These are phyloP conservation scores for Spea multiplicata DNA, from an alignment of 2,113 vertebrate species.

Conservation along the genomic window DNA sequence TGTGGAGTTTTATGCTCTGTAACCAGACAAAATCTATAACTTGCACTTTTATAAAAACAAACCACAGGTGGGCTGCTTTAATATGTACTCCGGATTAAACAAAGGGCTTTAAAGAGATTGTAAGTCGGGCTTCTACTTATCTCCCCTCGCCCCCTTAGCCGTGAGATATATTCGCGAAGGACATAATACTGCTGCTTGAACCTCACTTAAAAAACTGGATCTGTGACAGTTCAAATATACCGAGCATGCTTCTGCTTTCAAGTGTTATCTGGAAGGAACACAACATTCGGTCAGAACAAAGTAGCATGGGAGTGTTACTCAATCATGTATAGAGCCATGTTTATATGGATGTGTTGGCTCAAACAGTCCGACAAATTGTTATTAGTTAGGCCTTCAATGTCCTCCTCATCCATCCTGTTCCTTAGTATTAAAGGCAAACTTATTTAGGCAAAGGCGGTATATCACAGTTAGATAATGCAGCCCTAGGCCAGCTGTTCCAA, in stretches of 20 bases:
- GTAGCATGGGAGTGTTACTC: conserved; percentile 29
- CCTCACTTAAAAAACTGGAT: conserved; percentile 39
- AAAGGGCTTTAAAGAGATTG: conserved; percentile 44
- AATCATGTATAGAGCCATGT: conserved; percentile 39
- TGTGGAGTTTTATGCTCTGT: conserved; percentile 18
- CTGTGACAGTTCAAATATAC: conserved; percentile 46
- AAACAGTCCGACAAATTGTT: conserved; percentile 36
- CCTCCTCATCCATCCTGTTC: conserved; percentile 2
- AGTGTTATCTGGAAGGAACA: conserved; percentile 38
- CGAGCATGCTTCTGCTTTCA: conserved; percentile 47
- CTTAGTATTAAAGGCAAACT: conserved; percentile 16
- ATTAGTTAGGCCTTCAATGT: conserved; percentile 23
- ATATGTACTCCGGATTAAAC: conserved; percentile 40
- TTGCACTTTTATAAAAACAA: conserved; percentile 50
- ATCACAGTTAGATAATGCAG: conserved; percentile 11
- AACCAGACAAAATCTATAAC: conserved; percentile 26
- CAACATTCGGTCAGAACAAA: conserved; percentile 40
- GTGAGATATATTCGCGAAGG: conserved; percentile 20
- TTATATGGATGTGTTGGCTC: conserved; percentile 31
- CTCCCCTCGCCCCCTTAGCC: conserved; percentile 2
- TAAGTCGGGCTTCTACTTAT: conserved; percentile 41
- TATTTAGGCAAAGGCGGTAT: conserved; percentile 19
- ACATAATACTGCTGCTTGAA: conserved; percentile 25
- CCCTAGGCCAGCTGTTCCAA: conserved; percentile 7
- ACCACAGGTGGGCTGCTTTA: conserved; percentile 50